These are phyloP conservation scores for Oscheius sp. DNA, from an alignment of 2,888 invertebrate species.

Conservation along the genomic window DNA sequence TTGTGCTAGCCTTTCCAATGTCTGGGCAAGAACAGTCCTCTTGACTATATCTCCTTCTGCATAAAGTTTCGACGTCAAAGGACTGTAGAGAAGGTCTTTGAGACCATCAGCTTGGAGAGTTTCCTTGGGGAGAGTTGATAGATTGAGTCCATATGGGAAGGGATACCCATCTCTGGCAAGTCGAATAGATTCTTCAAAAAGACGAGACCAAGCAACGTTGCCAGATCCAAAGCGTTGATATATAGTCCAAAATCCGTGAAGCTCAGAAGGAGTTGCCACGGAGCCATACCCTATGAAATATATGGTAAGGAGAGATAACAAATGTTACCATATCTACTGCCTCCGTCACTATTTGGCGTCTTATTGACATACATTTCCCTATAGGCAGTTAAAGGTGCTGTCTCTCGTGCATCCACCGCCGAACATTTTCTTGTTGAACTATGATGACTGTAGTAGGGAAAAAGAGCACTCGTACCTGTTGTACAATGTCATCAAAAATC, in stretches of 20 bases:
- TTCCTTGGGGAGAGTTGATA: not conserved
- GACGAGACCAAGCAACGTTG: slow-evolving; percentile 34
- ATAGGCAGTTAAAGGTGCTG: slow-evolving; percentile 75
- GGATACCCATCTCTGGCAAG: slow-evolving; percentile 18
- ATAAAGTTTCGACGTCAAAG: slow-evolving; percentile 49
- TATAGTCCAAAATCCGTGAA: slow-evolving; percentile 39
- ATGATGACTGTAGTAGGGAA: not conserved
- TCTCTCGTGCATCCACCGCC: slow-evolving; percentile 72
- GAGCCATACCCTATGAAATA: slow-evolving; percentile 39
- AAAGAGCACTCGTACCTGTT: slow-evolving; percentile 40
- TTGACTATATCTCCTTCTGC: slow-evolving; percentile 66
- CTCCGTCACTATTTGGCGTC: too few relatives aligned
- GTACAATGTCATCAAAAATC: slow-evolving; percentile 38
- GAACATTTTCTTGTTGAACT: slow-evolving; percentile 53
- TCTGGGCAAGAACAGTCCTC: slow-evolving; percentile 41
- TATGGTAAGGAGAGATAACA: not conserved
- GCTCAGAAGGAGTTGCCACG: slow-evolving; percentile 40
- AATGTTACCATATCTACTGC: slow-evolving; percentile 5
- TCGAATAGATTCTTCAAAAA: slow-evolving; percentile 37
- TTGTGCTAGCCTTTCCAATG: slow-evolving; percentile 8
- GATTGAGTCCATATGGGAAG: slow-evolving; percentile 1
- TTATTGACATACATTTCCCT: slow-evolving; percentile 54
- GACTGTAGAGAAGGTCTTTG: slow-evolving; percentile 57
- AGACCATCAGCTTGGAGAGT: not conserved
- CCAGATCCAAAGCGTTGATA: slow-evolving; percentile 44